phyloP scores from a whole-genome alignment of 1,140 invertebrate species.

The Drosophila sp. region DNA sequence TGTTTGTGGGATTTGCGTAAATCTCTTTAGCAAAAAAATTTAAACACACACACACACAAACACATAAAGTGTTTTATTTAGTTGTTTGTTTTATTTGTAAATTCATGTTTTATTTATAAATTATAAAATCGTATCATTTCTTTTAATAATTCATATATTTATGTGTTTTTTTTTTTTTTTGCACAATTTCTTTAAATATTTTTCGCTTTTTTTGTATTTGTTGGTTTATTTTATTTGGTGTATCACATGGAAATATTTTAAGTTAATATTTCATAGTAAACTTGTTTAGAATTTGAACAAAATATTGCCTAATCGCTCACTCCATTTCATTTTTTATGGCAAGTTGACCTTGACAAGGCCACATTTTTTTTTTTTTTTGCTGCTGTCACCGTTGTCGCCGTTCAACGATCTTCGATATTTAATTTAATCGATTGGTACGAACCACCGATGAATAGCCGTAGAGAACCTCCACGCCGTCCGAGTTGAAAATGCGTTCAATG shows the following conservation, averaged over 20 bases:
- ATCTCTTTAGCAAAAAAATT: constrained; percentile 5
- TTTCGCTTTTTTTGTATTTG: constrained; percentile 12
- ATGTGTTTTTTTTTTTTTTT: constrained; percentile 49
- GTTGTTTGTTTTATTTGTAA: constrained; percentile 28
- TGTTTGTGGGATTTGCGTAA: constrained; percentile 4
- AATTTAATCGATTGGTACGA: constrained; percentile 54
- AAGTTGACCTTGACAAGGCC: constrained; percentile 69
- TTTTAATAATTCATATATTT: constrained; percentile 24
- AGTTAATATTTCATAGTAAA: constrained; percentile 33
- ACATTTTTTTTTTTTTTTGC: constrained; percentile 39
- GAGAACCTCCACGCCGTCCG: constrained; percentile 77
- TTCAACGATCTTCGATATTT: constrained; percentile 5
- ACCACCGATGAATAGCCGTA: constrained; percentile 77
- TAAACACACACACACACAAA: background rate
- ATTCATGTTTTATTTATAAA: constrained; percentile 80
- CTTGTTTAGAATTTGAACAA: constrained; percentile 63
- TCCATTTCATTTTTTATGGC: constrained; percentile 56
- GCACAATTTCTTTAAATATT: constrained; percentile 57
- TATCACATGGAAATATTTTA: constrained; percentile 67
- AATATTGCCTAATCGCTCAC: constrained; percentile 54
- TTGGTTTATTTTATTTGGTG: constrained; percentile 37
- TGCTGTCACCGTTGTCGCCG: constrained; percentile 14
- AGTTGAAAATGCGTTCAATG: constrained; percentile 70
- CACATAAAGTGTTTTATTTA: constrained; percentile 2
- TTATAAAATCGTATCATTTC: constrained; percentile 69